These are phyloP conservation scores for Capitulum mitella DNA, from an alignment of 2,888 invertebrate genomes.

Conservation along the genomic window DNA sequence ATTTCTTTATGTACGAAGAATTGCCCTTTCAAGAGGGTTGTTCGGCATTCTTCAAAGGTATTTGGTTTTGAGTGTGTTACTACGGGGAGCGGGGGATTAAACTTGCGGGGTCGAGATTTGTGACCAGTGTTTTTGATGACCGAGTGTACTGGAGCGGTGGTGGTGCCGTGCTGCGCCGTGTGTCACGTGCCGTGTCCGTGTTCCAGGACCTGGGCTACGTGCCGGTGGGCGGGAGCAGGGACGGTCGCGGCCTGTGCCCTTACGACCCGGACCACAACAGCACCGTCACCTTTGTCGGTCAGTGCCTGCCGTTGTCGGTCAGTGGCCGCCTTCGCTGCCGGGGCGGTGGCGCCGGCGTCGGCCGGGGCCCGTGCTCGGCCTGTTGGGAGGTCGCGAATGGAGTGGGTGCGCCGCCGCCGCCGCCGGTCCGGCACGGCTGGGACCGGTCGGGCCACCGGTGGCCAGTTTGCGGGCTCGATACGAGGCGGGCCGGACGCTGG, in stretches of 20 bases:
- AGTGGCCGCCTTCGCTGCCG: background rate
- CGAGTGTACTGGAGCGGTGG: background rate
- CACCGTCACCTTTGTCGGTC: slow-evolving; percentile 46
- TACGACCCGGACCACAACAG: slow-evolving; percentile 49
- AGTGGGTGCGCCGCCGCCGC: background rate
- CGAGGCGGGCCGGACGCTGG: too few species aligned
- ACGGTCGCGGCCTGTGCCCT: slow-evolving; percentile 42
- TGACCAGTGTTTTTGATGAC: background rate
- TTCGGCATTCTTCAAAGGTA: background rate
- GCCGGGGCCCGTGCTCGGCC: background rate
- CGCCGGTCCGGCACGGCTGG: background rate
- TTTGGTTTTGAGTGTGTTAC: background rate
- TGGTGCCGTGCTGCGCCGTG: background rate
- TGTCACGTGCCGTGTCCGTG: background rate
- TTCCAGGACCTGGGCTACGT: background rate
- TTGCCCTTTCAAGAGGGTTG: background rate
- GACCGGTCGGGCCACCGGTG: too few species aligned
- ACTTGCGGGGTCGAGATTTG: background rate
- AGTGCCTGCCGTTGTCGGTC: slow-evolving; percentile 36
- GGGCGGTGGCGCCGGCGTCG: background rate
- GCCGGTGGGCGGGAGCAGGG: slow-evolving; percentile 28
- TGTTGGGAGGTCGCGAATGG: background rate
- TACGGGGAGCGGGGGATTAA: background rate
- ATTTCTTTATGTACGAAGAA: background rate
- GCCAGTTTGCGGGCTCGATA: too few species aligned